Percentiles rank a stretch among this genome's conserved stretches.
phyloP scores from a whole-genome alignment of 2,113 vertebrate genomes.

The Podarcis raffonei region DNA sequence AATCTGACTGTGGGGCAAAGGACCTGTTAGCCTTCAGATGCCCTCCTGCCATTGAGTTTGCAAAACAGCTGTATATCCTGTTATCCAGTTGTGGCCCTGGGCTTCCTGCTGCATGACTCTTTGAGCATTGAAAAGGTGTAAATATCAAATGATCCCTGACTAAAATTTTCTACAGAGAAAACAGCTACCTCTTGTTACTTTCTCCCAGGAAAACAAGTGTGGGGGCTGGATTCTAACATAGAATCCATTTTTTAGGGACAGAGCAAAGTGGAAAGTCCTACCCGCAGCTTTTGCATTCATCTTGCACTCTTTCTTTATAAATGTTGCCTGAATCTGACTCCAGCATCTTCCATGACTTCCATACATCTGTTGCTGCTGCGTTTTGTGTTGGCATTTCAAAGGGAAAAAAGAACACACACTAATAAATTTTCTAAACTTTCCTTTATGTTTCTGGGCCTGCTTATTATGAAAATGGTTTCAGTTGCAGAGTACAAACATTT shows the following conservation, averaged over 20 bases:
- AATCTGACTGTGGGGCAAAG: not conserved
- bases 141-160: not conserved
- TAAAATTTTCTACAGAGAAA: not conserved
- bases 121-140: not conserved
- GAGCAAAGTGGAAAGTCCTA: not conserved
- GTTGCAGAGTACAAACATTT: not conserved
- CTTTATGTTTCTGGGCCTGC: not conserved
- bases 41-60: not conserved
- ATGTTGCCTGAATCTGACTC: not conserved
- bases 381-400: conserved; percentile 17
- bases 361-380: not conserved
- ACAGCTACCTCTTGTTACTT: not conserved
- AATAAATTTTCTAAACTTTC: conserved; percentile 34
- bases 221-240: not conserved
- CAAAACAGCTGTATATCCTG: not conserved
- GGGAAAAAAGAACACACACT: conserved; percentile 16
- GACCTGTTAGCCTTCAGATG: not conserved
- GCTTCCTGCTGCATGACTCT: not conserved
- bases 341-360: not conserved
- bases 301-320: not conserved
- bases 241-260: not conserved
- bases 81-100: not conserved
- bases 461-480: not conserved
- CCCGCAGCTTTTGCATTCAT: not conserved
- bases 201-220: not conserved